Percentiles rank a stretch among this genome's conserved stretches.
Conservation (phyloP, 2,113 vertebrate genomes). For the Dicentrarchus labrax region DNA sequence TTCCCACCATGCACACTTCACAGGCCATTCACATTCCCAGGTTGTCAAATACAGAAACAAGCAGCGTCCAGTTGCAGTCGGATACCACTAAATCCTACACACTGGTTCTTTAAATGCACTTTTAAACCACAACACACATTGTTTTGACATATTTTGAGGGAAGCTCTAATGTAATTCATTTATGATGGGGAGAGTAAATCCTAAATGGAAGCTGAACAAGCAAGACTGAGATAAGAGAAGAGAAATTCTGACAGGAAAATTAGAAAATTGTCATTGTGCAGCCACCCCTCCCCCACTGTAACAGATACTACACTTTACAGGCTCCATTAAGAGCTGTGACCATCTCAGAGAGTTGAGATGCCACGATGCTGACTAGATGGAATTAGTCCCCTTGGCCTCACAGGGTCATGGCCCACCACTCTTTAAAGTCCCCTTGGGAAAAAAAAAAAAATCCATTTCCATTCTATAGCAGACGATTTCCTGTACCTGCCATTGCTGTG, state of each 20-base stretch:
- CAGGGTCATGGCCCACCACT: constrained; percentile 24
- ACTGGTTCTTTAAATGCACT: too few species aligned
- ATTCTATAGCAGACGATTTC: constrained; percentile 24
- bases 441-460: constrained; percentile 34
- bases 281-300: not conserved
- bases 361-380: constrained; percentile 21
- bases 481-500: constrained; percentile 29
- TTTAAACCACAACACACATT: too few species aligned
- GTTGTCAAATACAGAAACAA: too few species aligned
- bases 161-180: not conserved
- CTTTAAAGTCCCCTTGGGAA: constrained; percentile 21
- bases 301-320: constrained; percentile 22
- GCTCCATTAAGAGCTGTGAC: constrained; percentile 37
- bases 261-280: not conserved
- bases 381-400: constrained; percentile 36
- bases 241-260: not conserved
- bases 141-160: not conserved
- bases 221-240: not conserved
- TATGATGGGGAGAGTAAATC: not conserved
- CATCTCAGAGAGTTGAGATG: not conserved
- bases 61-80: too few species aligned
- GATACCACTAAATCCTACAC: too few species aligned
- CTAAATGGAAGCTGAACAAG: not conserved
- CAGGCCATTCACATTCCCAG: too few species aligned
- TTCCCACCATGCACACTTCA: too few species aligned